Evolutionary conservation across 1,140 invertebrate species (phyloP), one percentile per base, ranked within the genome.

Genomic region (Chrysopa pallens): DNA sequence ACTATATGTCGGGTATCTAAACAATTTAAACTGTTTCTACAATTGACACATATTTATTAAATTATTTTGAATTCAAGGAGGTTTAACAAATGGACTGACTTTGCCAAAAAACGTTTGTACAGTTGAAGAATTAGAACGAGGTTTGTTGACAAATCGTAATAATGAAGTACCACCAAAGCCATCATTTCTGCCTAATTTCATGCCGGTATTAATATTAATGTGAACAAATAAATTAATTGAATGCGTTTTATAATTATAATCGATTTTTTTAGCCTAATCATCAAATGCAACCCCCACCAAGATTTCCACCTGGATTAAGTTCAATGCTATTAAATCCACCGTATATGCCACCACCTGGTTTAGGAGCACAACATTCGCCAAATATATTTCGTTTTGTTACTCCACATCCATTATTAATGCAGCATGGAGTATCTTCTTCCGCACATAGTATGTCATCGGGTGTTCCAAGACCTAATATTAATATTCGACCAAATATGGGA

Each of bases 111-210:
- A 64, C 58, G 65, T 68, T 14, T 64, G 66, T 44, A 72, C 69
- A 6, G 69, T 73, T 9, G 68, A 72, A 55, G 70, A 73, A 52
- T 43, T 73, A 36, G 70, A 73, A 48, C 56, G 64, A 38, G 58
- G 57, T 27, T 51, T 67, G n/a, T 59, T 64, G n/a, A 60, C 59
- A 6, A 68, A 61, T 48, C 56, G 63, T 17, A 33, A 40, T 28
- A 13, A 38, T 17, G 39, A 42, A 31, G 40, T 46, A 27, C 46
- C 42, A 29, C 60, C 55, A 6, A 56, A 58, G 41, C 58, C 44
- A 31, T 12, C 31, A 11, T 33, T 33, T 12, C 31, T 12, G 8
- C 31, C 31, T 9, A 33, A 33, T 33, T 33, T 11, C n/a, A 12
- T 9, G n/a, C 31, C 31, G n/a, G 31, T 9, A 12, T 9, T 33